Conservation (phyloP, 2,888 invertebrate species). For the Empis stercorea region DNA sequence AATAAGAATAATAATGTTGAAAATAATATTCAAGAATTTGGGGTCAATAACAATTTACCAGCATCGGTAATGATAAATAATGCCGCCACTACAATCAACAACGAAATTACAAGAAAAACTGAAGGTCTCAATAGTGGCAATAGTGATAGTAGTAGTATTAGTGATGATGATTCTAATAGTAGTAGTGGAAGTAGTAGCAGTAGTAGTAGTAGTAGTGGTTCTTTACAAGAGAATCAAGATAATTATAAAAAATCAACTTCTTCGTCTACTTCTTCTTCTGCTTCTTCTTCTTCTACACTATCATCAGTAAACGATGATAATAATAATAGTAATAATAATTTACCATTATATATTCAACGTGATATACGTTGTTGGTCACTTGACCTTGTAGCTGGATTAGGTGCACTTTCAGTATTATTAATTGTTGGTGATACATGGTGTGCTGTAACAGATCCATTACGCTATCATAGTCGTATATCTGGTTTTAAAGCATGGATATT, state of each 20-base stretch:
- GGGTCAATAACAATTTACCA: too few species aligned
- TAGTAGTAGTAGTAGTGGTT: neutral
- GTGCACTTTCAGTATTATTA: constrained; percentile 32
- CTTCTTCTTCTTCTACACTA: too few species aligned
- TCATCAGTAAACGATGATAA: neutral
- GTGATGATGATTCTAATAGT: neutral
- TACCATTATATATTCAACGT: neutral
- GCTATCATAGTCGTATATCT: constrained; percentile 42
- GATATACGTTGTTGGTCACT: constrained; percentile 30
- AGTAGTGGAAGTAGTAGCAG: neutral
- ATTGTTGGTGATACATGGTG: constrained; percentile 44
- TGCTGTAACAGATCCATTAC: constrained; percentile 46
- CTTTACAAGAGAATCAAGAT: too few species aligned
- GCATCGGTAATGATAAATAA: too few species aligned
- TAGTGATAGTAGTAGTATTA: neutral
- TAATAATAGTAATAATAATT: neutral
- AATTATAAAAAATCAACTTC: neutral
- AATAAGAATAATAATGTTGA: neutral
- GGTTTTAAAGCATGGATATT: constrained; percentile 34
- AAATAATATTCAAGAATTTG: neutral
- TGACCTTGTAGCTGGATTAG: constrained; percentile 33
- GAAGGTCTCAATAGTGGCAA: neutral
- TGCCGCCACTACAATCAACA: neutral
- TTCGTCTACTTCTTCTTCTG: neutral
- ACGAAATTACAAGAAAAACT: neutral